Base-by-base conservation (phyloP, 2,113 vertebrate species). In the Cochlearius cochlearius region DNA sequence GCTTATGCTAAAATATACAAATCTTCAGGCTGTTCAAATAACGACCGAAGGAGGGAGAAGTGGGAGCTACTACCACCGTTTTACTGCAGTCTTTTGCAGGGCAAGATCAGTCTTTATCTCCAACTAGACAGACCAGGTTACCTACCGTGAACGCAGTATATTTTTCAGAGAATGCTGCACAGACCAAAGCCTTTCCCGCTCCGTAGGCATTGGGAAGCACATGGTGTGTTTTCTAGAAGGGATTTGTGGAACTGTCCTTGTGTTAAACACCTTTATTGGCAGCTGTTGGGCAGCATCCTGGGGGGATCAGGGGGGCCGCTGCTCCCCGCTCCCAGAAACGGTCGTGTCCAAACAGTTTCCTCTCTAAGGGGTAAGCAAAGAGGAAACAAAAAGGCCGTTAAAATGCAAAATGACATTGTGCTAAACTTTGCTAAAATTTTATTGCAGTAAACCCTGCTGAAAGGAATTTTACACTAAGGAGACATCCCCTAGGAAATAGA, bases 311-410 rank as follows among this genome's bases (percentile, higher is more conserved):
- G 23, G 5, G n/a, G 25, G 47, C 25, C 18, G 39, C 13, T 32
- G 41, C 32, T 47, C 27, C 30, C 55, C 3, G 3, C 63, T 30
- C 64, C 58, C 32, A 43, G 58, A 34, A 64, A 41, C 1, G 8
- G 32, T 38, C 1, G 0, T 7, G 13, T 23, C 43, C 56, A 34
- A 29, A 15, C 1, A 19, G 25, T 15, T 39, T 36, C 23, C 4
- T 50, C 64, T 52, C 27, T 15, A 27, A n/a, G 1, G 20, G 22
- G 25, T 18, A 20, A 53, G 34, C 5, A 36, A 71, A 34, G 9
- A 38, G 47, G 39, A 69, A 62, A 39, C 7, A 34, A 38, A 53
- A 17, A 38, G 34, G 12, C 5, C 20, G 20, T 56, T 39, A 63
- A 72, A 29, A 66, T 4, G 30, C 26, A 50, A 84, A 64, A 52